Conservation (phyloP, 2,797 vertebrate species). For the Cebuella pygmaea region DNA sequence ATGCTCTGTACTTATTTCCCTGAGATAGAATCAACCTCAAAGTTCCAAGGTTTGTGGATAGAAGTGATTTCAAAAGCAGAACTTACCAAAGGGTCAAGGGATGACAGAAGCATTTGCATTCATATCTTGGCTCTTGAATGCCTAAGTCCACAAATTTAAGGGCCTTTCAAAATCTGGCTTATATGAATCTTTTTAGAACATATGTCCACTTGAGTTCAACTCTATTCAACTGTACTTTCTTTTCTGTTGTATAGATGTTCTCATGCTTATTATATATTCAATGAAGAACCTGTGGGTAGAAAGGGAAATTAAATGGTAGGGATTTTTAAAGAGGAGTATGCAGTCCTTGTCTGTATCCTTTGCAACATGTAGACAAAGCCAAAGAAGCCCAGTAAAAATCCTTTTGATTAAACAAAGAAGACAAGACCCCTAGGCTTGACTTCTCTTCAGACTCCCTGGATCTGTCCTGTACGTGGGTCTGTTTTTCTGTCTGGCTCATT, state of each 20-base stretch:
- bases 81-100: not conserved
- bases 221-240: not conserved
- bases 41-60: not conserved
- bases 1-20: not conserved
- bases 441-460: not conserved
- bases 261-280: not conserved
- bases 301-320: not conserved
- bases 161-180: not conserved
- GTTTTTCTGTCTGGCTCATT: not conserved
- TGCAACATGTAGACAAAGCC: not conserved
- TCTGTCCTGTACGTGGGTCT: not conserved
- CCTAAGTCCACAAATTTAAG: not conserved
- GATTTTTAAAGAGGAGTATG: not conserved
- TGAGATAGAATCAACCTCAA: not conserved
- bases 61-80: not conserved
- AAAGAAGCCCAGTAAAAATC: not conserved
- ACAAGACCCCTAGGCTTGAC: not conserved
- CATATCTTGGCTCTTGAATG: not conserved
- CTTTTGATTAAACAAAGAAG: not conserved
- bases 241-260: not conserved
- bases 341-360: not conserved
- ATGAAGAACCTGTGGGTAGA: not conserved
- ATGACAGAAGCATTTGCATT: not conserved
- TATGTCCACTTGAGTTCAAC: not conserved
- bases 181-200: not conserved